Percentiles rank a stretch among this genome's conserved stretches.
These are phyloP conservation scores for Lindbergichthys nudifrons DNA, from an alignment of 2,797 vertebrate species.

Conservation along the genomic window DNA sequence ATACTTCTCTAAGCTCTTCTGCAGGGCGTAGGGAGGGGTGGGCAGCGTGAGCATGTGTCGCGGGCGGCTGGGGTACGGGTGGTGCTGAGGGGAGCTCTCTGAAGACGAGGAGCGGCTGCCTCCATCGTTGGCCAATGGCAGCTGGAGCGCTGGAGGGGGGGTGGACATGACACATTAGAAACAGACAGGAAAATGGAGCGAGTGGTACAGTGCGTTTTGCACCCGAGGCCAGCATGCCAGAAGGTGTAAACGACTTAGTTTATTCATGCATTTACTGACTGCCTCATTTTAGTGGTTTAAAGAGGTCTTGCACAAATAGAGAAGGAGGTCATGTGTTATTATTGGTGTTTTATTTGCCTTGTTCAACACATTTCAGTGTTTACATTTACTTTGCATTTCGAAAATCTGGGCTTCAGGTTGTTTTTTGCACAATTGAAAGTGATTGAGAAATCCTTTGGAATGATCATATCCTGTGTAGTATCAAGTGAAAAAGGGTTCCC, in stretches of 20 bases:
- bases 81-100: conserved; percentile 92
- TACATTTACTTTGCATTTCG: not conserved
- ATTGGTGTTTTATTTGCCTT: not conserved
- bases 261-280: conserved; percentile 34
- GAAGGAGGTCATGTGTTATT: not conserved
- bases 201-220: not conserved
- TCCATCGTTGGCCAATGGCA: conserved; percentile 92
- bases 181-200: conserved; percentile 14
- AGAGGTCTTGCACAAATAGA: conserved; percentile 5
- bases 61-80: conserved; percentile 86
- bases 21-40: conserved; percentile 87
- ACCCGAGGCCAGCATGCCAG: conserved; percentile 42
- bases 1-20: conserved; percentile 94
- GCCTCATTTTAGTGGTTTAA: conserved; percentile 15
- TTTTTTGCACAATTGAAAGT: not conserved
- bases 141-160: conserved; percentile 87
- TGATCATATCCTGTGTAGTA: not conserved
- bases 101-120: conserved; percentile 91
- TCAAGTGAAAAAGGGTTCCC: not conserved
- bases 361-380: not conserved
- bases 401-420: not conserved
- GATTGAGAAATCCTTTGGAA: not conserved
- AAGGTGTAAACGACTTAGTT: conserved; percentile 13
- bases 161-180: conserved; percentile 43
- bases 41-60: conserved; percentile 91